Base-by-base conservation (phyloP, 2,113 vertebrate species). In the Phodopus roborovskii region DNA sequence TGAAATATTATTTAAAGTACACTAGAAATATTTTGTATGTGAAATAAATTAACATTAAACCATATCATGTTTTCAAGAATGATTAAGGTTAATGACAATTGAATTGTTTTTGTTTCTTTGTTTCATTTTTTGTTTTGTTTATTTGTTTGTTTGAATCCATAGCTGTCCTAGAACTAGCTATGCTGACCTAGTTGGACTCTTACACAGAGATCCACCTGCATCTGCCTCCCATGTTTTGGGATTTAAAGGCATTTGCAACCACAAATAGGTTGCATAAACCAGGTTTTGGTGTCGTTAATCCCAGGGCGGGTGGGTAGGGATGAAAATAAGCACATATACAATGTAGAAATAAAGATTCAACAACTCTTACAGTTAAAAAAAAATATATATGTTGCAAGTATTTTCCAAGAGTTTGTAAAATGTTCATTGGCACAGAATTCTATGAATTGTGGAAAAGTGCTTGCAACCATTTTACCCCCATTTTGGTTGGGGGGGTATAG, bases 321-420 rank as follows among this genome's bases (percentile, higher is more conserved):
- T 95, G 84, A 98, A 90, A 93, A 81, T 91, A 86, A 92, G 13
- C 11, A 97, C 85, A 92, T 94, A 70, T 68, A 96, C 96, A 30
- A 66, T 94, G 0, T 93, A 82, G 33, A 90, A 70, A 66, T 90
- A 94, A 13, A 87, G 8, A 96, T 88, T 97, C 95, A 94, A 96
- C 45, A 20, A 91, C 58, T 75, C 66, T 79, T 90, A 73, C 75
- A 8, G 4, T 83, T 97, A 92, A 89, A 90, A 92, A 89, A 90
- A 58, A 68, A 33, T 88, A 2, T 56, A 33, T 88, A 2, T 56
- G 60, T 45, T 82, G 68, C 26, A 2, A 70, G 24, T 70, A 73
- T 24, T 66, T 94, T 16, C 73, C 84, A 95, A 62, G 53, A 94
- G 45, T 12, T 92, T 96, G 10, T 81, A 85, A 94, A 95, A 96